Base-by-base conservation (phyloP, 2,797 vertebrate genomes). In the Lutjanus campechanus region DNA sequence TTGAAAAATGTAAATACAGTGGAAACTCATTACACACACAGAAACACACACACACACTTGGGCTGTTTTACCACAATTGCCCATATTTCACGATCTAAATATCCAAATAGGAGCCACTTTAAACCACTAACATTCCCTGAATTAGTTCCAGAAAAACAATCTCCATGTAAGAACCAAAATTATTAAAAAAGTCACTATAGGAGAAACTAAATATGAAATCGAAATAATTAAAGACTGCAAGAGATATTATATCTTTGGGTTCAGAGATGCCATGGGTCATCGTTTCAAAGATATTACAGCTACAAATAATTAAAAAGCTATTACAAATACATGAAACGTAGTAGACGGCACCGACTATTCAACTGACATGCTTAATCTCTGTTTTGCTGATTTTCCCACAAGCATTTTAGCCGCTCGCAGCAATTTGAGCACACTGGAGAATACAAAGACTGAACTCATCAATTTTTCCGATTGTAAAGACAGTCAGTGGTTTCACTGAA, bases 1-100 rank as follows among this genome's bases (percentile, higher is more conserved):
- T 15, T 66, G 63, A 81, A 65, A 76, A 78, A 86, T 75, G 73
- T 70, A 64, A 83, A 69, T 53, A 62, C 19, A 56, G 47, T 25
- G 12, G 8, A 61, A 72, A 49, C 43, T 78, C 69, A 81, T 83
- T 80, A 43, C 29, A n/a, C 40, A 41, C 59, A 60, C 7, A 40
- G 41, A 46, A 47, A 61, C 20, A 76, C 55, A 68, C 58, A n/a
- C n/a, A 61, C 15, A n/a, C 7, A 11, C 17, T n/a, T 47, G 13
- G 16, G 49, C 12, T n/a, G 50, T 53, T 36, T 43, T 17, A 62
- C 6, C 44, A 64, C 53, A 46, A 11, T 61, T 17, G 19, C 19
- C 25, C 41, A 11, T 73, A 50, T 6, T 19, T 62, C 65, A 20
- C 16, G 20, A 40, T 73, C 15, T 50, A 64, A 83, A 29, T 25